Evolutionary conservation across 1,140 invertebrate species (phyloP).

Genomic region (Ruditapes philippinarum): DNA sequence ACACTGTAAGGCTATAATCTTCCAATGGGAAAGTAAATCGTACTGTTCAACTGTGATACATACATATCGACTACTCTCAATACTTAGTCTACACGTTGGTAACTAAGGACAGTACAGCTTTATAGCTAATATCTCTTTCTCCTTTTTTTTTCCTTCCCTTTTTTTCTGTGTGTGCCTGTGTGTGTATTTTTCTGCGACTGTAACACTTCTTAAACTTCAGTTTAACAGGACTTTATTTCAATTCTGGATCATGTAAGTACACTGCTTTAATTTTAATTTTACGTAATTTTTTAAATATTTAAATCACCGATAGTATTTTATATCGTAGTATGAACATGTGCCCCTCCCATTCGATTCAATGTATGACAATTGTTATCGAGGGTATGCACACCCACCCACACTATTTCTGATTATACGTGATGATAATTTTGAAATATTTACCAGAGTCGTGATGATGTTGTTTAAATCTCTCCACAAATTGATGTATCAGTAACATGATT

Average conservation of each 20-base stretch:
- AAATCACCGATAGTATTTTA: neutral
- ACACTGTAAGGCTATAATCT: constrained; percentile 39
- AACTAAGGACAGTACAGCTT: constrained; percentile 10
- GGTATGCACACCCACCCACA: neutral
- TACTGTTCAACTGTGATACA: constrained; percentile 19
- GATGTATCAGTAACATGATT: too few species aligned
- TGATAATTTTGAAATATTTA: constrained; percentile 2
- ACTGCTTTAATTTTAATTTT: too few species aligned
- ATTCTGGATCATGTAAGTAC: constrained; percentile 3
- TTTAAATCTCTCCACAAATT: neutral
- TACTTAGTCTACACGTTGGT: constrained; percentile 34
- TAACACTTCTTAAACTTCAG: neutral
- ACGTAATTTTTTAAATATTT: neutral
- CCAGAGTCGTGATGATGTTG: neutral
- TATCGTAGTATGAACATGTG: neutral
- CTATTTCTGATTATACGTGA: neutral
- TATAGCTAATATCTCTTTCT: constrained; percentile 26
- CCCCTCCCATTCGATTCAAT: constrained; percentile 26
- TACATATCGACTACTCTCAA: constrained; percentile 52
- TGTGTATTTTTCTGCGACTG: constrained; percentile 24
- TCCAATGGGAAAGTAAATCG: constrained; percentile 58
- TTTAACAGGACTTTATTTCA: constrained; percentile 17
- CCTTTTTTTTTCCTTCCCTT: constrained; percentile 8
- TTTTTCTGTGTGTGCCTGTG: constrained; percentile 45
- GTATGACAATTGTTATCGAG: neutral